Evolutionary conservation across 2,888 invertebrate species (phyloP).

Genomic region (Branchipolynoe longqiensis): DNA sequence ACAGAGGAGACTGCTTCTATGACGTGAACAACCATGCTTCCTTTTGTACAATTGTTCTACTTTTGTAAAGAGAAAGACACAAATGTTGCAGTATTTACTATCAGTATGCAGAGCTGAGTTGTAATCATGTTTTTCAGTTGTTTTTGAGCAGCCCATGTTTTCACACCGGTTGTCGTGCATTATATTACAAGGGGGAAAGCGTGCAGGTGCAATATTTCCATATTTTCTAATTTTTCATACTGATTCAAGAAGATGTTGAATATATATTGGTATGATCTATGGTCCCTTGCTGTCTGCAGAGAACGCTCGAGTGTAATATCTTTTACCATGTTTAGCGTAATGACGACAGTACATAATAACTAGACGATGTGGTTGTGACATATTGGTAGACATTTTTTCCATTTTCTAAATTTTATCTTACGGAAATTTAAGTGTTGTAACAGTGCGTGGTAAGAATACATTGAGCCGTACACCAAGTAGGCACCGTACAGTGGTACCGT

Average conservation of each 20-base stretch:
- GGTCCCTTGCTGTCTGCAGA: constrained; percentile 56
- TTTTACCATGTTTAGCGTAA: constrained; percentile 60
- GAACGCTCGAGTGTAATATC: constrained; percentile 57
- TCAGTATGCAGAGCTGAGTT: constrained; percentile 61
- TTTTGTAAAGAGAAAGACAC: constrained; percentile 61
- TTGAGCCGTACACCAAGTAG: constrained; percentile 23
- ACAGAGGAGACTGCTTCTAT: constrained; percentile 59
- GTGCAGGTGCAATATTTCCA: constrained; percentile 61
- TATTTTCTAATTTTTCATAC: constrained; percentile 62
- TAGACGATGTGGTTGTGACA: constrained; percentile 61
- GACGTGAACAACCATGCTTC: constrained; percentile 61
- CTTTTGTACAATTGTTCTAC: constrained; percentile 62
- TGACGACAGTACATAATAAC: constrained; percentile 55
- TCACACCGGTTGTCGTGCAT: constrained; percentile 53
- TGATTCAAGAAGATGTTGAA: constrained; percentile 59
- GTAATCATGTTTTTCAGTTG: constrained; percentile 37
- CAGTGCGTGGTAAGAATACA: constrained; percentile 57
- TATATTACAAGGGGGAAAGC: constrained; percentile 41
- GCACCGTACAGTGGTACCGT: constrained; percentile 19
- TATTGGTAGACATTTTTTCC: constrained; percentile 61
- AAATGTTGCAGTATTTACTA: constrained; percentile 61
- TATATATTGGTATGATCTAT: constrained; percentile 60
- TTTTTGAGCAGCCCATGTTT: constrained; percentile 35
- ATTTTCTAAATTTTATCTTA: constrained; percentile 62
- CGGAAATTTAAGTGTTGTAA: constrained; percentile 60